These are phyloP conservation scores for Noturus placidus DNA, from an alignment of 2,113 vertebrate species.

Conservation along the genomic window DNA sequence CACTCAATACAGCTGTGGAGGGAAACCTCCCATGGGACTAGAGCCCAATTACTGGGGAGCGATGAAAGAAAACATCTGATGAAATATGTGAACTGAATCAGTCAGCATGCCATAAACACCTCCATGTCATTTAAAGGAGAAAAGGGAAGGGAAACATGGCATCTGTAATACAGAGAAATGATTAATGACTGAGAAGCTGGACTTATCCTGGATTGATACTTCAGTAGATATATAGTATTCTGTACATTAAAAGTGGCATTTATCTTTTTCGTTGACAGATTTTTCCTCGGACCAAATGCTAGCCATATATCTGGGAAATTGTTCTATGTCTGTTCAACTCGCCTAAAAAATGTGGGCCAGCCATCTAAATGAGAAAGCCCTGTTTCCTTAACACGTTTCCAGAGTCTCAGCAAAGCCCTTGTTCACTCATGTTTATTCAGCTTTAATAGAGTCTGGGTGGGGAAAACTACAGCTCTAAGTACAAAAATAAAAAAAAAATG, in stretches of 20 bases:
- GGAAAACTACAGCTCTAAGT: constrained; percentile 57
- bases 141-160: neutral
- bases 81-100: constrained; percentile 18
- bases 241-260: neutral
- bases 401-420: constrained; percentile 40
- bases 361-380: constrained; percentile 42
- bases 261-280: neutral
- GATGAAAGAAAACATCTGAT: constrained; percentile 37
- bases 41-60: constrained; percentile 29
- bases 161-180: neutral
- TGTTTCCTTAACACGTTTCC: constrained; percentile 45
- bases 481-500: constrained; percentile 38
- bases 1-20: constrained; percentile 19
- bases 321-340: constrained; percentile 26
- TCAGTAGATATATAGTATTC: neutral
- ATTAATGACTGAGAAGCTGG: neutral
- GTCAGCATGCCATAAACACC: constrained; percentile 22
- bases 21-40: constrained; percentile 28
- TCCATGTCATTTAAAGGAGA: constrained; percentile 11
- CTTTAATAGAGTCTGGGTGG: constrained; percentile 61
- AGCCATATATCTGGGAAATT: constrained; percentile 33
- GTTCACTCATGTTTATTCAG: constrained; percentile 68
- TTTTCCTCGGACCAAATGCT: constrained; percentile 27
- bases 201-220: neutral
- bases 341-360: constrained; percentile 32